Evolutionary conservation across 1,140 invertebrate species (phyloP).

Genomic region (Onthophagus taurus): DNA sequence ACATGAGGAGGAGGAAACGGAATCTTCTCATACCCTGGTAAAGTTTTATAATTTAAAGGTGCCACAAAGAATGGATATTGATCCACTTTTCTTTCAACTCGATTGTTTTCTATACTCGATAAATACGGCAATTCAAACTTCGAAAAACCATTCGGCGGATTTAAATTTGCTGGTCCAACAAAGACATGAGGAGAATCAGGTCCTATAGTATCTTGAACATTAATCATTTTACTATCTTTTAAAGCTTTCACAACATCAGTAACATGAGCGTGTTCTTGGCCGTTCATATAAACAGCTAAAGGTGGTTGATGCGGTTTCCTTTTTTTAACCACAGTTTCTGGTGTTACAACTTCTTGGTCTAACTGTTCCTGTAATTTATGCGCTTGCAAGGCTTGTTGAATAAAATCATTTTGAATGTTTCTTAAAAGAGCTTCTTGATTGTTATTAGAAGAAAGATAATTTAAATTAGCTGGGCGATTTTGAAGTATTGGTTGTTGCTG

Average conservation of each 20-base stretch:
- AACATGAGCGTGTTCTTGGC: conserved; percentile 41
- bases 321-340: conserved; percentile 42
- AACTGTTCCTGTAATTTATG: neutral
- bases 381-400: neutral
- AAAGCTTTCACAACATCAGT: conserved; percentile 58
- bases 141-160: conserved; percentile 57
- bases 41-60: conserved; percentile 70
- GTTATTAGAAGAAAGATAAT: too few species aligned
- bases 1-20: conserved; percentile 75
- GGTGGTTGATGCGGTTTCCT: conserved; percentile 70
- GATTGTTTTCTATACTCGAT: conserved; percentile 58
- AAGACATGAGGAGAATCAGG: conserved; percentile 62
- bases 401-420: neutral
- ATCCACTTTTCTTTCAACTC: conserved; percentile 60
- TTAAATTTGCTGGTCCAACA: conserved; percentile 64
- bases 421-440: too few species aligned
- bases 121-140: conserved; percentile 77
- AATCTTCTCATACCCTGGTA: conserved; percentile 70
- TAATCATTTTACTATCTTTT: conserved; percentile 60
- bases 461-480: too few species aligned
- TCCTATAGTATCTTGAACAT: conserved; percentile 61
- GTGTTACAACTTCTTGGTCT: neutral
- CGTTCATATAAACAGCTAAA: conserved; percentile 63
- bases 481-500: too few species aligned
- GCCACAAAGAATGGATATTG: conserved; percentile 75